Conservation (phyloP, 1,140 invertebrate genomes). For the Myzus persicae region DNA sequence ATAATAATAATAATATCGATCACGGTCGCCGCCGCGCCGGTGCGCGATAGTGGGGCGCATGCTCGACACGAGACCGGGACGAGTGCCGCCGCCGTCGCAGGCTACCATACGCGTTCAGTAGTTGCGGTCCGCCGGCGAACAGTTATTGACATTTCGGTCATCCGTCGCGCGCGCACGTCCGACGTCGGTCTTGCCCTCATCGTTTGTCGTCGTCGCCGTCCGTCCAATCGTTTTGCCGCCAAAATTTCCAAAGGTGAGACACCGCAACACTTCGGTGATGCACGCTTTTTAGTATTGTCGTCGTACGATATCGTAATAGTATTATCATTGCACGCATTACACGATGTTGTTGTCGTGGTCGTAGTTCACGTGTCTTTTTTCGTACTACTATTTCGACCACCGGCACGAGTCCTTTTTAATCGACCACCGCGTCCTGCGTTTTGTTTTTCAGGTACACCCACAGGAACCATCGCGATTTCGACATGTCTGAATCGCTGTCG, state of each 20-base stretch:
- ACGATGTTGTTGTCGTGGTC: no score
- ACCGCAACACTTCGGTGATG: no score
- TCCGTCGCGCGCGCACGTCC: not conserved
- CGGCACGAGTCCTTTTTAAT: not conserved
- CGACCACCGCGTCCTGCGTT: not conserved
- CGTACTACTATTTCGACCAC: no score
- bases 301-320: no score
- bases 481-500: conserved; percentile 40
- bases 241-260: not conserved
- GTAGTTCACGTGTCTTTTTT: not conserved
- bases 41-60: not conserved
- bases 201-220: not conserved
- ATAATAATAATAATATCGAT: conserved; percentile 9
- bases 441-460: not conserved
- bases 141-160: not conserved
- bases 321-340: not conserved
- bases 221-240: not conserved
- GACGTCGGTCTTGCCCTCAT: not conserved
- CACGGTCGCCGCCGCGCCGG: not conserved
- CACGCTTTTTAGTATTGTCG: no score
- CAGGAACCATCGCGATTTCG: no score
- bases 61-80: not conserved
- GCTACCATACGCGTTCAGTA: not conserved
- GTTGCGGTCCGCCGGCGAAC: not conserved
- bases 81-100: not conserved